phyloP scores from a whole-genome alignment of 2,113 vertebrate genomes.

The Leucosticte australis region DNA sequence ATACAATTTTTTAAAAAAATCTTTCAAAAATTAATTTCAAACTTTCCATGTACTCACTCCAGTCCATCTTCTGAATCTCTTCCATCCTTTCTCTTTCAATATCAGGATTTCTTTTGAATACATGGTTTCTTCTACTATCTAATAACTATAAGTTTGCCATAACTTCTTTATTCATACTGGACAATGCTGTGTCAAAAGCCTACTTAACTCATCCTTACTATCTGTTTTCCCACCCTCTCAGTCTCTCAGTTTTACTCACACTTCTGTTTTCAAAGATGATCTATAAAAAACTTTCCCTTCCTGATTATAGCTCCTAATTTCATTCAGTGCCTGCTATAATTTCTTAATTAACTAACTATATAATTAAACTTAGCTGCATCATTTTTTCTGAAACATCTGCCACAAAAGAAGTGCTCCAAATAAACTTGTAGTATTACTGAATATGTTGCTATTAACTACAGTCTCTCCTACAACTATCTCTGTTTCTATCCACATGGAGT shows the following conservation, averaged over 20 bases:
- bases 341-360: conserved; percentile 19
- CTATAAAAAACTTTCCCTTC: background rate
- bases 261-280: background rate
- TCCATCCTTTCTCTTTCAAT: background rate
- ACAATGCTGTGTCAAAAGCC: background rate
- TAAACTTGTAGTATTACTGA: background rate
- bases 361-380: background rate
- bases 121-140: background rate
- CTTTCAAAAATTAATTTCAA: background rate
- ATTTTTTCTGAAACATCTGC: background rate
- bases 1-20: background rate
- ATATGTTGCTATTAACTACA: background rate
- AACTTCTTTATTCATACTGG: background rate
- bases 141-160: background rate
- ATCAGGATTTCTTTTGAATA: background rate
- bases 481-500: rapidly evolving
- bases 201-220: background rate
- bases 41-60: background rate
- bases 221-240: background rate
- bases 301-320: conserved; percentile 23
- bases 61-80: background rate
- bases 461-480: background rate
- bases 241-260: background rate
- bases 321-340: background rate
- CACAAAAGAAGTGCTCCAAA: background rate